Evolutionary conservation across 2,797 vertebrate species (phyloP).

Genomic region (Buceros bicornis): DNA sequence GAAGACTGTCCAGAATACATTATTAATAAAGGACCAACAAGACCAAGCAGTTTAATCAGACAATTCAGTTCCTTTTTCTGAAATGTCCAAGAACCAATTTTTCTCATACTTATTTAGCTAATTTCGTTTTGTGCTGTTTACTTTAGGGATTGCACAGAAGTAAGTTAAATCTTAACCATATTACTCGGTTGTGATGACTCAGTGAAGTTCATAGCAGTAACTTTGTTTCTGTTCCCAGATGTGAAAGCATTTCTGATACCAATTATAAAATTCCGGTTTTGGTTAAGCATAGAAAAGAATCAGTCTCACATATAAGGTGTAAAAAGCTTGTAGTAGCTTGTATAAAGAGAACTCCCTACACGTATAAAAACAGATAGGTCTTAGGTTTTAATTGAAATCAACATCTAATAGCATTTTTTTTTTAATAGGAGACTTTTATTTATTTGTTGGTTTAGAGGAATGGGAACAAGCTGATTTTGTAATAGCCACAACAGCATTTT

Average conservation of each 20-base stretch:
- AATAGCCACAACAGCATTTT: not conserved
- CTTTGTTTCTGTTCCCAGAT: not conserved
- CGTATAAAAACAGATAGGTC: not conserved
- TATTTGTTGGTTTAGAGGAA: not conserved
- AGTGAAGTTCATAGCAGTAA: not conserved
- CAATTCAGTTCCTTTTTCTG: not conserved
- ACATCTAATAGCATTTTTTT: not conserved
- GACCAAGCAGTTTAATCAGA: not conserved
- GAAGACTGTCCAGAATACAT: not conserved
- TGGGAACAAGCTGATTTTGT: not conserved
- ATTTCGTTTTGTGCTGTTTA: not conserved
- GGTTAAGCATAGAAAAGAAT: not conserved
- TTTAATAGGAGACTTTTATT: not conserved
- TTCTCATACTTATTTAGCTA: not conserved
- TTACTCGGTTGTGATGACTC: not conserved
- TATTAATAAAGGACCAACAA: not conserved
- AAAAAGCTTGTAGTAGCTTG: not conserved
- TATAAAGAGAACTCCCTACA: not conserved
- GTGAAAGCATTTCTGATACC: not conserved
- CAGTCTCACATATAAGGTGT: not conserved
- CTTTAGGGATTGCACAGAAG: not conserved
- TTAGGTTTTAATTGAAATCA: not conserved
- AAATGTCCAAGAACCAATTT: not conserved
- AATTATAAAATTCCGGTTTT: not conserved
- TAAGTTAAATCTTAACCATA: not conserved